Evolutionary conservation across 2,888 invertebrate genomes (phyloP).

Genomic region (Scaptomyza caliginosa): DNA sequence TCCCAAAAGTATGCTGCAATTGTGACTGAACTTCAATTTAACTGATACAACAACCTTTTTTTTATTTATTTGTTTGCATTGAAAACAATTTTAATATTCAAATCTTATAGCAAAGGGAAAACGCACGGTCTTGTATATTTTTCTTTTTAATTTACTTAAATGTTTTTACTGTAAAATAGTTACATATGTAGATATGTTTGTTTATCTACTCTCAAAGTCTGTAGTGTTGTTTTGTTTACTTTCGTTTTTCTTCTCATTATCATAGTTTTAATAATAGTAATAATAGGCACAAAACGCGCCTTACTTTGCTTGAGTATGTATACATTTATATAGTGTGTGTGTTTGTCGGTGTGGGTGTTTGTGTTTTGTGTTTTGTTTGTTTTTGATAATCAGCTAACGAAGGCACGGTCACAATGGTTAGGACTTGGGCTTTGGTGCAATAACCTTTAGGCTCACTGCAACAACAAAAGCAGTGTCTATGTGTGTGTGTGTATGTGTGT

Average conservation of each 20-base stretch:
- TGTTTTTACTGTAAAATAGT: slow-evolving; percentile 29
- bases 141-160: slow-evolving; percentile 49
- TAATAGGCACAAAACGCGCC: slow-evolving; percentile 22
- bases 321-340: slow-evolving; percentile 28
- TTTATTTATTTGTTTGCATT: not conserved
- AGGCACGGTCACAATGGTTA: slow-evolving; percentile 17
- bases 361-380: slow-evolving; percentile 29
- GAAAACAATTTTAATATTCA: not conserved
- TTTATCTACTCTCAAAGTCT: slow-evolving; percentile 38
- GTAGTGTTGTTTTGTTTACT: slow-evolving; percentile 39
- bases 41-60: not conserved
- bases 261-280: slow-evolving; percentile 14
- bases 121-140: slow-evolving; percentile 9
- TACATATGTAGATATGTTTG: slow-evolving; percentile 10
- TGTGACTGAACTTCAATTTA: not conserved
- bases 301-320: slow-evolving; percentile 61
- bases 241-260: slow-evolving; percentile 8
- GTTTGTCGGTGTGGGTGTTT: slow-evolving; percentile 19
- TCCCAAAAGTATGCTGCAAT: not conserved
- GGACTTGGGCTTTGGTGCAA: slow-evolving; percentile 40
- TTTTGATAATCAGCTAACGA: slow-evolving; percentile 26
- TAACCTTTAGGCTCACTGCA: slow-evolving; percentile 32
- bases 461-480: slow-evolving; percentile 31
- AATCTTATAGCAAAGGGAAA: slow-evolving; percentile 8
- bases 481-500: slow-evolving; percentile 28